Conservation (phyloP, 2,888 invertebrate species). For the Apoda limacodes region DNA sequence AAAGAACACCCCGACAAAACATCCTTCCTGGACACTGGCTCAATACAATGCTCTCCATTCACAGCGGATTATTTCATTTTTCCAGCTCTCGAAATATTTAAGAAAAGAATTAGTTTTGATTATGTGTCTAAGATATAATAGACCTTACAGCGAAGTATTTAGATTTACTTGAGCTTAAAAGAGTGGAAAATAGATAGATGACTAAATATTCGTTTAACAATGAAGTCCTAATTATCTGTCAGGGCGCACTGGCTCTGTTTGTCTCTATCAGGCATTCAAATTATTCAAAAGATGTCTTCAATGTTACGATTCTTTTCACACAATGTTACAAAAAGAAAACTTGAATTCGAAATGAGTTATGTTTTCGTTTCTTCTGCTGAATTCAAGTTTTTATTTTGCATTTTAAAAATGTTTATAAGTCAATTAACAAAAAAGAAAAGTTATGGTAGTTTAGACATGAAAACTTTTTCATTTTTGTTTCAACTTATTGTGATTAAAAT, state of each 20-base stretch:
- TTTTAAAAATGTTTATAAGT: no score
- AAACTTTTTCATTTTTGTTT: background rate
- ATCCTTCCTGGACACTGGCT: constrained; percentile 68
- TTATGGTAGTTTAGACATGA: no score
- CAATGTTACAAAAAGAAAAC: background rate
- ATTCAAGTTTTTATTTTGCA: no score
- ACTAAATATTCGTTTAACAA: constrained; percentile 62
- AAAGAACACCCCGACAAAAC: constrained; percentile 61
- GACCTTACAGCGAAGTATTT: no score
- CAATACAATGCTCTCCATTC: constrained; percentile 63
- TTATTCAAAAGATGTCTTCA: constrained; percentile 63
- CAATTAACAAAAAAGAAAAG: no score
- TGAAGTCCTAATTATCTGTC: constrained; percentile 68
- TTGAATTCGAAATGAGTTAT: no score
- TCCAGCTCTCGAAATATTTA: constrained; percentile 61
- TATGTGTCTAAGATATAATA: constrained; percentile 40
- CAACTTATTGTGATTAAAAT: constrained; percentile 10
- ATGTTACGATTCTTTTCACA: constrained; percentile 58
- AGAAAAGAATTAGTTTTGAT: constrained; percentile 56
- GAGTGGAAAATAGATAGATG: constrained; percentile 23
- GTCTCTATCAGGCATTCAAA: constrained; percentile 59
- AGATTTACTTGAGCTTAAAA: no score
- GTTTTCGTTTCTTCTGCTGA: no score
- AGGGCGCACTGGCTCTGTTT: constrained; percentile 39
- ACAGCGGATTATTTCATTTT: constrained; percentile 65